Evolutionary conservation across 2,888 invertebrate genomes (phyloP), one percentile per base, ranked within the genome.

Genomic region (Parthenolecanium corni): DNA sequence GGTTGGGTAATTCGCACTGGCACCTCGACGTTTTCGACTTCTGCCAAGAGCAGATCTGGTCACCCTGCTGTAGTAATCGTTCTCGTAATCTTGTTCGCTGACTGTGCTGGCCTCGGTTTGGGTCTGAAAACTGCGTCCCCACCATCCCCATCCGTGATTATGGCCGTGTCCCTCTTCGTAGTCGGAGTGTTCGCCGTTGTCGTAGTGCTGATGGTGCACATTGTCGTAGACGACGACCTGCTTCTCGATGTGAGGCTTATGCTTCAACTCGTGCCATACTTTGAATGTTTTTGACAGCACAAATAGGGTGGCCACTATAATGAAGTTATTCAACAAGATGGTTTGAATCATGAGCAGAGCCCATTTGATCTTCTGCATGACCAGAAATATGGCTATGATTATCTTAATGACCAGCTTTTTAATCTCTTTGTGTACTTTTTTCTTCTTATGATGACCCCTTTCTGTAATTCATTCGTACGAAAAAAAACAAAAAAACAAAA

Each of bases 281-380:
- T 69, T 70, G 57, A 69, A 66, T 18, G 68, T 69, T 64, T 69
- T 69, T 36, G 68, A 68, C 54, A 70, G 61, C 6, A 69, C 70
- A 65, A 68, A 68, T 51, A 70, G 64, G 38, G 68, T 68, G 23
- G 69, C 68, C 6, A 70, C 67, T 6, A 69, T 40, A 40, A 70
- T 67, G 65, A 69, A 70, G 65, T 70, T 70, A 67, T 68, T 68
- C 64, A 68, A 68, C 62, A 70, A 58, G 64, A 70, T 69, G 46
- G 70, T 70, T 63, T 69, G 70, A 53, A 70, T 68, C 47, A 68
- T 69, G 65, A 68, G 67, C 40, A 70, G 66, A 21, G 70, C 66
- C 67, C 70, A 69, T 65, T 70, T 70, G 51, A 70, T 68, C 65
- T 70, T 70, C 49, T 68, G 68, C 64, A 70, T 70, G 64, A 70